Evolutionary conservation across 2,113 vertebrate genomes (phyloP), one percentile per base, ranked within the genome.

Genomic region (Morone chrysops): DNA sequence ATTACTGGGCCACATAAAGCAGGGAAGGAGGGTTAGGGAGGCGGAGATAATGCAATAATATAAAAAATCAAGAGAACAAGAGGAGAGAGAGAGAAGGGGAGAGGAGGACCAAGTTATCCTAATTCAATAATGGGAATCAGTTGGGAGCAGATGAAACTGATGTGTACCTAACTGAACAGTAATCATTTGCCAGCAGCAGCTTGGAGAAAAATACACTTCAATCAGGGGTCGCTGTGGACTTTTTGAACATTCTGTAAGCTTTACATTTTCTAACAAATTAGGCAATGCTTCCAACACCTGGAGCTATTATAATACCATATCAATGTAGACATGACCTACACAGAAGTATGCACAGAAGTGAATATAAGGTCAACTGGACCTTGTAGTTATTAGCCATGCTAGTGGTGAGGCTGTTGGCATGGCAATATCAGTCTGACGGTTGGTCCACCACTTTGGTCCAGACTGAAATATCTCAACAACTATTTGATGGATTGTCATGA

Each of bases 41-140:
- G 85, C 65, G 68, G 83, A 74, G 83, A 57, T 87, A 93, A 92
- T 86, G 73, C 75, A 92, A 88, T 87, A 84, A 75, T 66, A 70
- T 74, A 78, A 76, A 31, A 78, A 90, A 78, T 22, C 25, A 53
- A 45, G 67, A 75, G 80, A 72, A 91, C 20, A 61, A 81, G 43
- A 61, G 54, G 65, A 69, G 74, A 75, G 50, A 25, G 5, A 40
- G 57, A 4, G 50, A 73, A 22, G 38, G 22, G 38, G 14, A 66
- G 54, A 65, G 72, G 72, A 76, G 89, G 71, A 38, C 48, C 87
- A 83, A 75, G 87, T 87, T 88, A 87, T 90, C 36, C 86, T 90
- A 81, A 91, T 88, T 84, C 71, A 86, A 90, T 90, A 81, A 87
- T 43, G 51, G 18, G 48, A 88, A 84, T 87, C 63, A 84, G 68